These are phyloP conservation scores for Limonius californicus DNA, from an alignment of 1,140 invertebrate species.

Conservation along the genomic window DNA sequence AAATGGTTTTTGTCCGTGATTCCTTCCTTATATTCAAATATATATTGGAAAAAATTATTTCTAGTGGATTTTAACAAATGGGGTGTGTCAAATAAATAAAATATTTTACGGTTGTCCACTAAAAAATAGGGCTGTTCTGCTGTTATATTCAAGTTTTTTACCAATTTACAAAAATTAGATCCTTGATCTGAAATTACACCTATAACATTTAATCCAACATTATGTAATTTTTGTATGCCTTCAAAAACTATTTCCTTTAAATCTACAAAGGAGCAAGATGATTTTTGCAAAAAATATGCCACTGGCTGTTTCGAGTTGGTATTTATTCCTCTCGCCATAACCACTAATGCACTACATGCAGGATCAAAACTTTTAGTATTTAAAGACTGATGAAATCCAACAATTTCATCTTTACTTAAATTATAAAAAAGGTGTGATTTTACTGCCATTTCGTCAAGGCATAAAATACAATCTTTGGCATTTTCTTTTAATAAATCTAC, in stretches of 20 bases:
- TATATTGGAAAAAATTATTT: slow-evolving; percentile 3
- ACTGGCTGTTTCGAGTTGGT: not conserved
- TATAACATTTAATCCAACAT: not conserved
- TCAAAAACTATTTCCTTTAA: not conserved
- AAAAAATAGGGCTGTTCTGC: not conserved
- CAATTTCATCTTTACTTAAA: not conserved
- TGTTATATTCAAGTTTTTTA: not conserved
- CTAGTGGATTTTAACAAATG: not conserved
- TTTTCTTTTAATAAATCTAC: not conserved
- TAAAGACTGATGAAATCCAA: not conserved
- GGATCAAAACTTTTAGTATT: not conserved
- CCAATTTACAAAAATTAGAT: not conserved
- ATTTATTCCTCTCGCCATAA: not conserved
- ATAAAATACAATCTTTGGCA: slow-evolving; percentile 14
- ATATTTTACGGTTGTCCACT: not conserved
- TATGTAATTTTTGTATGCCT: not conserved
- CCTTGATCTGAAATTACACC: not conserved
- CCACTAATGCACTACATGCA: not conserved
- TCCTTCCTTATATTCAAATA: no score
- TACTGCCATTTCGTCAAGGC: slow-evolving; percentile 16
- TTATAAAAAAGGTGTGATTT: slow-evolving; percentile 15
- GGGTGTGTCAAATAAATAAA: not conserved
- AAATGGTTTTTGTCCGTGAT: no score
- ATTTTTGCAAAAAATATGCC: not conserved
- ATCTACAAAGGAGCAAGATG: not conserved